A percentile compares a stretch with the other conserved stretches of the same genome.
Evolutionary conservation across 2,113 vertebrate genomes (phyloP).

Genomic region (Archilochus colubris): DNA sequence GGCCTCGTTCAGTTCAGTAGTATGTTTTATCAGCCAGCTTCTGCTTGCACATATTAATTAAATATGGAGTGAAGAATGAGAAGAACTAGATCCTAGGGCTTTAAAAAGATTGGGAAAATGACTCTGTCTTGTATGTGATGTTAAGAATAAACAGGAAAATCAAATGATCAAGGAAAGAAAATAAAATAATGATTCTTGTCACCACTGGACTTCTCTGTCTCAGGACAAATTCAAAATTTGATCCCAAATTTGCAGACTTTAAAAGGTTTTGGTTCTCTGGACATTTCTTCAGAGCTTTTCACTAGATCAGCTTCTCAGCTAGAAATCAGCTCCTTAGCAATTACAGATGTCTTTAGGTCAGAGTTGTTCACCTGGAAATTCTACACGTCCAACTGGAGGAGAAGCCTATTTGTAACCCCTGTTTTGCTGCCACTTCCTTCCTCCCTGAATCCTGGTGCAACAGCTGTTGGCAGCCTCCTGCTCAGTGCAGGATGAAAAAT

Average conservation of each 20-base stretch:
- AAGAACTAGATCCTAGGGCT: not conserved
- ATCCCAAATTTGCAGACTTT: not conserved
- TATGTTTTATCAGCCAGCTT: constrained; percentile 1
- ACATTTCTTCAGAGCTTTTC: not conserved
- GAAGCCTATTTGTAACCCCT: not conserved
- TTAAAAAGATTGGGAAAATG: not conserved
- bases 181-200: not conserved
- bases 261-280: not conserved
- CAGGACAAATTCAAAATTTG: not conserved
- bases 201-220: not conserved
- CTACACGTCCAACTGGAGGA: not conserved
- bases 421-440: not conserved
- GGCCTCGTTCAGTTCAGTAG: constrained; percentile 4
- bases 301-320: not conserved
- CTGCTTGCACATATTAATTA: constrained; percentile 30
- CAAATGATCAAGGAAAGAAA: not conserved
- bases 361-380: not conserved
- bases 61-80: constrained; percentile 16
- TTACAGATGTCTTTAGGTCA: not conserved
- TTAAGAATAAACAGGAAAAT: constrained; percentile 17
- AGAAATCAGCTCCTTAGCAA: not conserved
- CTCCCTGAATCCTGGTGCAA: not conserved
- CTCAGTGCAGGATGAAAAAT: not conserved
- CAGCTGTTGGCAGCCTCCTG: not conserved
- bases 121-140: not conserved